These are phyloP conservation scores for Drosophila quadrilineata DNA, from an alignment of 1,140 invertebrate genomes.

Conservation along the genomic window DNA sequence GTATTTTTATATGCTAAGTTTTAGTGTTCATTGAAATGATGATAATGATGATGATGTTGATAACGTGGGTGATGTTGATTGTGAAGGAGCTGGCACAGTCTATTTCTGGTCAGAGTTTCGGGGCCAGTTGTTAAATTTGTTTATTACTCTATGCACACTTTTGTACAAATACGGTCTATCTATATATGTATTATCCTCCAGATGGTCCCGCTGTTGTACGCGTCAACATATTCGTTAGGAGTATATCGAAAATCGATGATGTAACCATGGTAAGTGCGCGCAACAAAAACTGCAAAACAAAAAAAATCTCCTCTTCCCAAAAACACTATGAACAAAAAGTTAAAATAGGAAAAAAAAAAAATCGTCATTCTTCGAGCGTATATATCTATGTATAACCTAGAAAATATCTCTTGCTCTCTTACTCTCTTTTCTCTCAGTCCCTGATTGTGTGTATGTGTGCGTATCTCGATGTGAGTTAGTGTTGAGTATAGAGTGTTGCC, in stretches of 20 bases:
- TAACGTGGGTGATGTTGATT: no score
- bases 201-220: conserved; percentile 94
- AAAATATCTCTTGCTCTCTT: no score
- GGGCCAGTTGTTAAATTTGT: conserved; percentile 58
- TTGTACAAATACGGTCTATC: conserved; percentile 71
- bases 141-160: conserved; percentile 56
- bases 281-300: conserved; percentile 38
- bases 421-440: conserved; percentile 18
- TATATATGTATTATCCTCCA: conserved; percentile 83
- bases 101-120: conserved; percentile 16
- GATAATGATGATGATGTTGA: conserved; percentile 8
- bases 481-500: conserved; percentile 8
- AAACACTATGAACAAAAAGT: conserved; percentile 29
- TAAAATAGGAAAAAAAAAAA: conserved; percentile 21
- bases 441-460: neutral
- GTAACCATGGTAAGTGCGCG: conserved; percentile 96
- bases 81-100: no score
- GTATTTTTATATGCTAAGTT: conserved; percentile 42
- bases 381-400: no score
- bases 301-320: conserved; percentile 18
- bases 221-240: conserved; percentile 98
- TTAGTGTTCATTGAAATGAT: conserved; percentile 22
- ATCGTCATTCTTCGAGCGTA: no score
- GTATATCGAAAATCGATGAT: conserved; percentile 99
- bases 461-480: neutral